These are phyloP conservation scores for Thumatha senex DNA, from an alignment of 2,888 invertebrate species.

Conservation along the genomic window DNA sequence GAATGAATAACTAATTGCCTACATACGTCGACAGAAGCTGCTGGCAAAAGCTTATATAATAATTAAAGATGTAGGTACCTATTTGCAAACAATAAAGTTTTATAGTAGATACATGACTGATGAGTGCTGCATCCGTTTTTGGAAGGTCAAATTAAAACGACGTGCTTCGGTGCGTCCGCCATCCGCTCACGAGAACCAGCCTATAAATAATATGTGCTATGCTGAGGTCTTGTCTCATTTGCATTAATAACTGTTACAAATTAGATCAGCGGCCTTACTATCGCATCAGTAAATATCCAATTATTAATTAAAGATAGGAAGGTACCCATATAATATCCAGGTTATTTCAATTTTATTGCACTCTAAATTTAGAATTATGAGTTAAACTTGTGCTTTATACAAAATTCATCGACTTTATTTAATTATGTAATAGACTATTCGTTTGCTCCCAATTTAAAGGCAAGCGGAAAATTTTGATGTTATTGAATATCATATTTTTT, in stretches of 20 bases:
- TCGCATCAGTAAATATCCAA: constrained; percentile 37
- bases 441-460: too few species aligned
- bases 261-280: constrained; percentile 57
- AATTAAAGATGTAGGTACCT: too few species aligned
- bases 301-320: constrained; percentile 16
- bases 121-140: constrained; percentile 4
- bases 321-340: constrained; percentile 6
- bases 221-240: constrained; percentile 53
- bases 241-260: constrained; percentile 53
- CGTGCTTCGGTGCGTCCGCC: constrained; percentile 33
- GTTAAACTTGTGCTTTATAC: too few species aligned
- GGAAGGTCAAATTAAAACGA: constrained; percentile 34
- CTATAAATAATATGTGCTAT: constrained; percentile 16
- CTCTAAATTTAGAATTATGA: background rate
- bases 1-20: too few species aligned
- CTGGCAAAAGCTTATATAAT: too few species aligned
- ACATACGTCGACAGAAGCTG: too few species aligned
- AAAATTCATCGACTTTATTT: too few species aligned
- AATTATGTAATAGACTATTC: too few species aligned
- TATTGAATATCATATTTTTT: too few species aligned
- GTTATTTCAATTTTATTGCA: constrained; percentile 1
- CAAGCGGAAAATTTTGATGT: too few species aligned
- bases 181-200: constrained; percentile 39
- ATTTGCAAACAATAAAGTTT: too few species aligned
- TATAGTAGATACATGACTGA: background rate